Conservation (phyloP, 2,797 vertebrate species). For the Crypturellus tataupa region DNA sequence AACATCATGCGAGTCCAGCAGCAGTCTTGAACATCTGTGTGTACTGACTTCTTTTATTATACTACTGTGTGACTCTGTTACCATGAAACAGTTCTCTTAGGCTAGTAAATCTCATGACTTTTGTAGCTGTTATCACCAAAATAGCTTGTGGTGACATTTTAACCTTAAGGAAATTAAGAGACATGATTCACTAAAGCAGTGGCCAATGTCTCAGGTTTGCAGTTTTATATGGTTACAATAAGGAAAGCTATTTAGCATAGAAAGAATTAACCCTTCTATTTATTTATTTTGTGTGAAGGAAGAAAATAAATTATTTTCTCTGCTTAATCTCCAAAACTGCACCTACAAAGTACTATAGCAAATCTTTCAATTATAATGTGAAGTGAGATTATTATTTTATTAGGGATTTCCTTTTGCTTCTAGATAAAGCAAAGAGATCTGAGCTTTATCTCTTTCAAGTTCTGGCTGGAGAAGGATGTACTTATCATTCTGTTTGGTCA, state of each 20-base stretch:
- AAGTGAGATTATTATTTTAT: background rate
- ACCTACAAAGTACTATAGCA: background rate
- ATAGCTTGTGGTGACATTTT: constrained; percentile 53
- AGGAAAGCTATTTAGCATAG: background rate
- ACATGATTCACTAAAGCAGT: background rate
- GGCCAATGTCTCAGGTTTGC: background rate
- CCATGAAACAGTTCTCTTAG: constrained; percentile 44
- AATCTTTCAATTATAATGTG: background rate
- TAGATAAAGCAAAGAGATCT: background rate
- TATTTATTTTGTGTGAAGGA: background rate
- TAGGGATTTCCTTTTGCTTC: constrained; percentile 16
- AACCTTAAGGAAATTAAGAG: constrained; percentile 57
- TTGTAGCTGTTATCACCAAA: constrained; percentile 55
- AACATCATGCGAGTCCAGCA: background rate
- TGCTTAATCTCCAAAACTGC: background rate
- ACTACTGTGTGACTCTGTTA: constrained; percentile 39
- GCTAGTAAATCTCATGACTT: constrained; percentile 64
- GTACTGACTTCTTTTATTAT: constrained; percentile 56
- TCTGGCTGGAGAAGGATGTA: background rate
- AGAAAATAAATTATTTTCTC: background rate
- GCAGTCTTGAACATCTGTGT: background rate
- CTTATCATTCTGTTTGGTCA: background rate
- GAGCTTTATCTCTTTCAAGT: background rate
- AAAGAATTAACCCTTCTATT: constrained; percentile 14
- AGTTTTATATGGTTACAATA: background rate